phyloP scores from a whole-genome alignment of 2,888 invertebrate species.

The Acanthosoma haemorrhoidale region DNA sequence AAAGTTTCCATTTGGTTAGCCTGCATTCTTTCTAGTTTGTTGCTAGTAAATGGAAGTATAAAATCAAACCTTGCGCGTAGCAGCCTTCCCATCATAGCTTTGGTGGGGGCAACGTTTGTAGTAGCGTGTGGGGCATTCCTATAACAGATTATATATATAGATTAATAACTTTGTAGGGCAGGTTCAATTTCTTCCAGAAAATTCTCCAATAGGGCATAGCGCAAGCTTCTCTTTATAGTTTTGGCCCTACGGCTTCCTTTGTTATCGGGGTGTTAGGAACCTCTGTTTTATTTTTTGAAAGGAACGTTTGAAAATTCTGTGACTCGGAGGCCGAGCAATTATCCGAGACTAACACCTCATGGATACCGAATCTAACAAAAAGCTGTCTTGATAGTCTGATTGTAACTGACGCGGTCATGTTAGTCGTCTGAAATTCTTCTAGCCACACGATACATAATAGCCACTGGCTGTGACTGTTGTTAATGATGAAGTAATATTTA shows the following conservation, averaged over 20 bases:
- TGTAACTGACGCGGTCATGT: too few species aligned
- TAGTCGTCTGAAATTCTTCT: background rate
- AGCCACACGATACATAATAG: too few species aligned
- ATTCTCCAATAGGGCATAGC: background rate
- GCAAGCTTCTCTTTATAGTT: background rate
- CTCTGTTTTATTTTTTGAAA: background rate
- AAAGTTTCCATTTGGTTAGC: background rate
- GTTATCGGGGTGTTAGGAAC: background rate
- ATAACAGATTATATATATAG: too few species aligned
- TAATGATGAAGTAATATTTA: too few species aligned
- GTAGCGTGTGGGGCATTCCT: too few species aligned
- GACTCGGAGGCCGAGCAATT: background rate
- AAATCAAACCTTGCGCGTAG: background rate
- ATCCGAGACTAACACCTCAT: background rate
- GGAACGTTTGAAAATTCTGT: too few species aligned
- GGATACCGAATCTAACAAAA: background rate
- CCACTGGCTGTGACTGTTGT: background rate
- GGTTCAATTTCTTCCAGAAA: background rate
- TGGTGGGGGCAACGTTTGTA: background rate
- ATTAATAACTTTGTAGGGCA: too few species aligned
- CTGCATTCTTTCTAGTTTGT: background rate
- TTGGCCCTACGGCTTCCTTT: background rate
- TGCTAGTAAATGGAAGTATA: background rate
- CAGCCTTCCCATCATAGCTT: background rate
- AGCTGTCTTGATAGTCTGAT: background rate